These are phyloP conservation scores for Peromyscus attwateri DNA, from an alignment of 2,797 vertebrate species.

Conservation along the genomic window DNA sequence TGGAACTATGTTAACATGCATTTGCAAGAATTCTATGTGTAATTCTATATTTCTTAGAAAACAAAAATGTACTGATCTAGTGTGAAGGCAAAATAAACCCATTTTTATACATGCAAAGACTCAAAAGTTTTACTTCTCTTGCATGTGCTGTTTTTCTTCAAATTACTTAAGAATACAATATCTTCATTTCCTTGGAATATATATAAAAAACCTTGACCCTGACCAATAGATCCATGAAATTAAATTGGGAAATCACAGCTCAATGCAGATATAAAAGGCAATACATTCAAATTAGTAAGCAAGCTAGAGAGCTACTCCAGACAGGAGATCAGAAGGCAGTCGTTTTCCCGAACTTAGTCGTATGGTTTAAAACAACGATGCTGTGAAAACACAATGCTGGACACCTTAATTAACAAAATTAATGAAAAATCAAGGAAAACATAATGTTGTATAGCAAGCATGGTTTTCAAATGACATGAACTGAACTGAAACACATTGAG, in stretches of 20 bases:
- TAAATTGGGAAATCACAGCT: conserved; percentile 39
- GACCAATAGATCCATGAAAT: conserved; percentile 22
- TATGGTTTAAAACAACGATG: neutral
- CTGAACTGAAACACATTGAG: conserved; percentile 8
- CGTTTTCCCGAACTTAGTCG: neutral
- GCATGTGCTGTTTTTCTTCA: neutral
- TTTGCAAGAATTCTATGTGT: conserved; percentile 16
- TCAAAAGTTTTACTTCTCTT: conserved; percentile 7
- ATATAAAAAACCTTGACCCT: conserved; percentile 31
- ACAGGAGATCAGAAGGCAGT: neutral
- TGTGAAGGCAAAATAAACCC: neutral
- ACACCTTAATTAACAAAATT: conserved; percentile 47
- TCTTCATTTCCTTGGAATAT: neutral
- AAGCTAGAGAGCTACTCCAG: neutral
- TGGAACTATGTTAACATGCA: neutral
- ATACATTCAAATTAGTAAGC: conserved; percentile 68
- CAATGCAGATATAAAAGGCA: conserved; percentile 8
- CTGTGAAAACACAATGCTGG: neutral
- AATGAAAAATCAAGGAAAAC: conserved; percentile 13
- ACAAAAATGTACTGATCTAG: neutral
- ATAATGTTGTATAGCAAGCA: neutral
- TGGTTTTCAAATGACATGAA: conserved; percentile 17
- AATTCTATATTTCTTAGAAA: conserved; percentile 34
- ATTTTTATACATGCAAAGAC: conserved; percentile 40
- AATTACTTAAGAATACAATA: neutral